Conservation (phyloP, 2,797 vertebrate genomes). For the Megaceryle alcyon region DNA sequence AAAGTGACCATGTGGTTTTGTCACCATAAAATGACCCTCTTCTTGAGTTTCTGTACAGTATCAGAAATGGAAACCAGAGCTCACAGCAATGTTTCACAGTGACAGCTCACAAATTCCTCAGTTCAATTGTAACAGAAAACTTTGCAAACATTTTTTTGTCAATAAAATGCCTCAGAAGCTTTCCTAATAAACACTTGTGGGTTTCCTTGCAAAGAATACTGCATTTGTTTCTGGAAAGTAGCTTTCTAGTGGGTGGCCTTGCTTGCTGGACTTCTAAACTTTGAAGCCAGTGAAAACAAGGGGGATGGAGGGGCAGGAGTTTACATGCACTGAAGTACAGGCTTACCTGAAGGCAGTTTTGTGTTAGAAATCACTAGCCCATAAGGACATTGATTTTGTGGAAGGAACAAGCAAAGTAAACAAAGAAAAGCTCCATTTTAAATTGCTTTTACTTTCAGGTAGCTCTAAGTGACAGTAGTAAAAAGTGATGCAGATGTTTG, state of each 20-base stretch:
- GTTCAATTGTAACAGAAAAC: not conserved
- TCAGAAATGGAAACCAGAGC: not conserved
- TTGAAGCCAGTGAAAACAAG: not conserved
- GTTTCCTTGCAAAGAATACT: not conserved
- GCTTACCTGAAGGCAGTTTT: not conserved
- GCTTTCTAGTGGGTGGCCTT: not conserved
- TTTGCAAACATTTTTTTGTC: not conserved
- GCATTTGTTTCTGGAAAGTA: not conserved
- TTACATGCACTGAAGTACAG: not conserved
- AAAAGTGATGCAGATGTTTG: not conserved
- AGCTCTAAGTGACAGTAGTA: not conserved
- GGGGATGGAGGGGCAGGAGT: not conserved
- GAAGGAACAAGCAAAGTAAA: not conserved
- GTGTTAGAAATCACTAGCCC: not conserved
- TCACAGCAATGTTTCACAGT: not conserved
- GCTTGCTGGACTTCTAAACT: not conserved
- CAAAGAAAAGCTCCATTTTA: not conserved
- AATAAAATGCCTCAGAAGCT: not conserved
- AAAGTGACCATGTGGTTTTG: not conserved
- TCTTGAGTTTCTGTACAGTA: not conserved
- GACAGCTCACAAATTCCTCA: not conserved
- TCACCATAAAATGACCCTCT: not conserved
- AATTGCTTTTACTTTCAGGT: not conserved
- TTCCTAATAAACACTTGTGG: not conserved
- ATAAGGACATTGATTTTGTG: not conserved